Base-by-base conservation (phyloP, 1,140 invertebrate species). In the Pseudomyrmex concolor region DNA sequence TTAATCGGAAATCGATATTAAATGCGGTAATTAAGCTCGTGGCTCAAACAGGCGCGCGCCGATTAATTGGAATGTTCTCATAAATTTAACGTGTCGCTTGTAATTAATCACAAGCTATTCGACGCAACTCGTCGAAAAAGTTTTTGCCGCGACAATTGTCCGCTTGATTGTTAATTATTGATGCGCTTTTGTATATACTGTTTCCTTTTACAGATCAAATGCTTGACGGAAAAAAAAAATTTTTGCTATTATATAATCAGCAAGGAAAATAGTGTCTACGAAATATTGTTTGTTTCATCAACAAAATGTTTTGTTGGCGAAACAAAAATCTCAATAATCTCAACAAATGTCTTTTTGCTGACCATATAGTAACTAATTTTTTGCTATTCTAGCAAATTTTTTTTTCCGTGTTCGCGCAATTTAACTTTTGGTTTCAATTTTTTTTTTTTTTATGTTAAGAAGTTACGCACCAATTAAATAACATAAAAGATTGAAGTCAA, bases 1-100 rank as follows among this genome's bases (percentile, higher is more conserved):
- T 80, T 80, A 71, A 80, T 71, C 76, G 43, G 66, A 54, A 80
- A 80, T 80, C 76, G 66, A 80, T 80, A 80, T 13, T 22, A 19
- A 34, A 13, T 19, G 19, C 64, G 19, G 43, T 25, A 34, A 34
- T 34, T 34, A n/a, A 8, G 45, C 8, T 15, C 51, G 15, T 48
- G 57, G 63, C 63, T 59, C 54, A 57, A 78, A 78, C 64, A 17
- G 62, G n/a, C 50, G 13, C 50, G 13, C 50, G 22, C 66, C 34
- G 66, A 80, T 60, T 80, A 80, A 80, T 80, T 71, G 54, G 43
- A 59, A 60, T 70, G 55, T 71, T 43, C 54, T 80, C 76, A 17
- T 60, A 80, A 71, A 70, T 80, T 80, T 43, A 12, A 48, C 55
- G 59, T 70, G 45, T 25, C 7, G 70, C 51, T 78, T 34, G 34